These are phyloP conservation scores for Pollachius pollachius DNA, from an alignment of 2,113 vertebrate species.

Conservation along the genomic window DNA sequence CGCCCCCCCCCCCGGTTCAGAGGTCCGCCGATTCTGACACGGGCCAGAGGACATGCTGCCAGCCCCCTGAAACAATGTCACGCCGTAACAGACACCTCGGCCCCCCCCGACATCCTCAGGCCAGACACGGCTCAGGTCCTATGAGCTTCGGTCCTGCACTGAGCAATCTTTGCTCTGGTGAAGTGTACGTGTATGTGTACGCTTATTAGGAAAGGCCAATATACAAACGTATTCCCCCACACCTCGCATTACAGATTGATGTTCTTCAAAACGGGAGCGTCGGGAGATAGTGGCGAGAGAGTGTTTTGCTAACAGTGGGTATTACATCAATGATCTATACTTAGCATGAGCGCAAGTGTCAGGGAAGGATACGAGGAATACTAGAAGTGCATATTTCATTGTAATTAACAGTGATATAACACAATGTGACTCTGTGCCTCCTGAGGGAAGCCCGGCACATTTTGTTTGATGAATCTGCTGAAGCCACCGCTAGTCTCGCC, in stretches of 20 bases:
- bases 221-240: no score
- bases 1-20: conserved; percentile 58
- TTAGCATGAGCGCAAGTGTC: conserved; percentile 56
- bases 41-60: conserved; percentile 51
- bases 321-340: conserved; percentile 68
- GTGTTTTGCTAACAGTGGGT: conserved; percentile 61
- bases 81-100: conserved; percentile 42
- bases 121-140: no score
- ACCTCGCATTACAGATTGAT: neutral
- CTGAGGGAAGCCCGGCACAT: conserved; percentile 68
- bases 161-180: no score
- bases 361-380: conserved; percentile 75
- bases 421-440: conserved; percentile 73
- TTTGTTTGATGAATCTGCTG: conserved; percentile 79
- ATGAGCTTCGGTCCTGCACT: no score
- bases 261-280: neutral
- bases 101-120: conserved; percentile 25
- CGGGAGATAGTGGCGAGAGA: conserved; percentile 25
- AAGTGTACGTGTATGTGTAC: no score
- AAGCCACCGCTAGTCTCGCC: conserved; percentile 66
- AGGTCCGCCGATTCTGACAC: conserved; percentile 64
- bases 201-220: no score
- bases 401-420: conserved; percentile 81
- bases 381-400: conserved; percentile 78
- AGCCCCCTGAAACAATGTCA: conserved; percentile 61